Conservation (phyloP, 2,113 vertebrate genomes). For the Strix aluco region DNA sequence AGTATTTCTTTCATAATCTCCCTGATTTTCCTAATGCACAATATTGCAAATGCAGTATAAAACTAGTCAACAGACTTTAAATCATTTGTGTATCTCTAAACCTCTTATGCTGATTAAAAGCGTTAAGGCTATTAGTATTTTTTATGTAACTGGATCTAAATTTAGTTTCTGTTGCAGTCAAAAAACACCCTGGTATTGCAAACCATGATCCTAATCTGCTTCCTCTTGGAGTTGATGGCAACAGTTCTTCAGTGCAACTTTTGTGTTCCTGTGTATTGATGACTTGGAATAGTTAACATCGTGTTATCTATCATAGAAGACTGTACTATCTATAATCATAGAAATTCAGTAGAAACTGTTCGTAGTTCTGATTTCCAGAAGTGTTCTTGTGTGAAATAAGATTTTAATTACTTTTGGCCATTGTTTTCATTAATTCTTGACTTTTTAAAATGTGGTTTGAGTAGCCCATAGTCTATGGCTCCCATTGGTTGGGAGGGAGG, state of each 20-base stretch:
- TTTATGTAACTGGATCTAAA: slow-evolving; percentile 73
- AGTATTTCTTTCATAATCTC: slow-evolving; percentile 60
- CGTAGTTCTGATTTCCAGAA: neutral
- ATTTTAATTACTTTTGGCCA: neutral
- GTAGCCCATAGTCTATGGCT: neutral
- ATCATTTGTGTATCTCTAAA: slow-evolving; percentile 69
- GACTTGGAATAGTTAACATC: neutral
- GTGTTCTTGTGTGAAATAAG: neutral
- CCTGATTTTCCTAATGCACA: slow-evolving; percentile 69
- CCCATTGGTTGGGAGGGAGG: neutral
- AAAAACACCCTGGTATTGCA: slow-evolving; percentile 30
- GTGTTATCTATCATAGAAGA: neutral
- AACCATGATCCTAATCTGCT: slow-evolving; percentile 14
- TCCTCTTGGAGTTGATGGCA: neutral
- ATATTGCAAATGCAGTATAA: slow-evolving; percentile 70
- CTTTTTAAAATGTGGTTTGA: neutral
- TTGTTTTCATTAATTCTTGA: neutral
- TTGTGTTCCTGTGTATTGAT: neutral
- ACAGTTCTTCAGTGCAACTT: neutral
- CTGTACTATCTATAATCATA: neutral
- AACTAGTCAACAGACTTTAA: slow-evolving; percentile 63
- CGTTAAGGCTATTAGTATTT: slow-evolving; percentile 71
- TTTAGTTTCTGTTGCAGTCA: slow-evolving; percentile 61
- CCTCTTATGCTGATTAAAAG: slow-evolving; percentile 72
- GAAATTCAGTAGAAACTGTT: neutral